A percentile compares a stretch with the other conserved stretches of the same genome.
Conservation (phyloP, 2,113 vertebrate genomes). For the Anas platyrhynchos region DNA sequence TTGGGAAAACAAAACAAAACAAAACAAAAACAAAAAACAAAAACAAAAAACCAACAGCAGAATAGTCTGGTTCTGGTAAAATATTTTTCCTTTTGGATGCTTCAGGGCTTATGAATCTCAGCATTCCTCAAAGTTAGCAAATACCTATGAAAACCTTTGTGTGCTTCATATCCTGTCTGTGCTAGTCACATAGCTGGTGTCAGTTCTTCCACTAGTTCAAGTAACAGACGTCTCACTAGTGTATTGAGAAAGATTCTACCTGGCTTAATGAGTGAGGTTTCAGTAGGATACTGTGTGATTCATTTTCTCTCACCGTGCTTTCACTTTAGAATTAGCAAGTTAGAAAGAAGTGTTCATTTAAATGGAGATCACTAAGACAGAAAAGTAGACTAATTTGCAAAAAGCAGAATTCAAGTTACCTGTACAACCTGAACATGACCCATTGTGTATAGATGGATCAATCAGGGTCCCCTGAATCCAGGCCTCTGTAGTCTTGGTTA, state of each 20-base stretch:
- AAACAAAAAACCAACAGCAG: neutral
- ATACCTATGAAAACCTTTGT: neutral
- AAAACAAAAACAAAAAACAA: no score
- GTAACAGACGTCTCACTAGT: neutral
- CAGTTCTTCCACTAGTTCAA: neutral
- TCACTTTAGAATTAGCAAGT: neutral
- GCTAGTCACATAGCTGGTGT: accelerated
- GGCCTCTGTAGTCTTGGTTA: neutral
- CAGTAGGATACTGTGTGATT: neutral
- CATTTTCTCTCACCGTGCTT: neutral
- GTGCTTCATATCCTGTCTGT: neutral
- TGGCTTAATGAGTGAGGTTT: neutral
- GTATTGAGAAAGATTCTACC: neutral
- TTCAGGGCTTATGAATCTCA: neutral
- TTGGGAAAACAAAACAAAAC: neutral
- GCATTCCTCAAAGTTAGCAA: neutral
- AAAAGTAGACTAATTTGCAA: neutral
- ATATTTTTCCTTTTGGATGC: neutral
- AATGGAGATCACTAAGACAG: neutral
- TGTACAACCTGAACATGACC: neutral
- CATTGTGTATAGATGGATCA: neutral
- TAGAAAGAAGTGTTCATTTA: neutral
- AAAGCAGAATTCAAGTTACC: neutral
- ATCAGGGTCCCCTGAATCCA: neutral
- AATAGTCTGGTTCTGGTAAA: neutral